Evolutionary conservation across 1,140 invertebrate species (phyloP).

Genomic region (Holcopasites calliopsidis): DNA sequence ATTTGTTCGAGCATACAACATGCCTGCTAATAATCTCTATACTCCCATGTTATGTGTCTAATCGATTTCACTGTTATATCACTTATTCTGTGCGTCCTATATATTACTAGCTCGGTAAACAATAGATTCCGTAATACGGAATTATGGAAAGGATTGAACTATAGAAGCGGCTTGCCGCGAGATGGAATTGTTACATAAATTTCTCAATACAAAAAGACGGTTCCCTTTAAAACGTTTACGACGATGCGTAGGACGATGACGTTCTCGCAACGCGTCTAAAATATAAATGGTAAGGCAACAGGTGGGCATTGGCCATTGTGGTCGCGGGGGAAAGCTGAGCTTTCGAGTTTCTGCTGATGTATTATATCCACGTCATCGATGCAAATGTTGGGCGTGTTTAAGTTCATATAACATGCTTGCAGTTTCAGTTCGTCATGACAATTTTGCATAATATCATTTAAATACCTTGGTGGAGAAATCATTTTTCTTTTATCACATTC

Average conservation of each 20-base stretch:
- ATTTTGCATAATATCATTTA: slow-evolving; percentile 53
- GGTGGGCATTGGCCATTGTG: slow-evolving; percentile 77
- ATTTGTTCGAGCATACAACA: too few species aligned
- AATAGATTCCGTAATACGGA: background rate
- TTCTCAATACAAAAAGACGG: slow-evolving; percentile 7
- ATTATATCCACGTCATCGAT: slow-evolving; percentile 77
- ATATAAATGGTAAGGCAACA: slow-evolving; percentile 79
- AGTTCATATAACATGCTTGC: slow-evolving; percentile 71
- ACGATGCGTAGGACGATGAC: slow-evolving; percentile 66
- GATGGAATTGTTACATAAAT: background rate
- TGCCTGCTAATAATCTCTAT: too few species aligned
- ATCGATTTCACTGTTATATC: too few species aligned
- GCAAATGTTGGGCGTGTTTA: slow-evolving; percentile 74
- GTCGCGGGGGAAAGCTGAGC: slow-evolving; percentile 70
- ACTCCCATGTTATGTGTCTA: too few species aligned
- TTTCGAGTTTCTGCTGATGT: slow-evolving; percentile 71
- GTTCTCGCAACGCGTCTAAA: slow-evolving; percentile 70
- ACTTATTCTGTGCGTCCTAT: too few species aligned
- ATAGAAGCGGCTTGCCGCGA: background rate
- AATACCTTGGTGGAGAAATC: too few species aligned
- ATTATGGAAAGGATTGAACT: background rate
- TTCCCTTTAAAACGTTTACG: slow-evolving; percentile 49
- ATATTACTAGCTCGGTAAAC: too few species aligned
- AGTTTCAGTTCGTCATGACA: slow-evolving; percentile 57
- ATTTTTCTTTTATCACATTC: background rate